Conservation (phyloP, 2,113 vertebrate genomes). For the Callaeas wilsoni region DNA sequence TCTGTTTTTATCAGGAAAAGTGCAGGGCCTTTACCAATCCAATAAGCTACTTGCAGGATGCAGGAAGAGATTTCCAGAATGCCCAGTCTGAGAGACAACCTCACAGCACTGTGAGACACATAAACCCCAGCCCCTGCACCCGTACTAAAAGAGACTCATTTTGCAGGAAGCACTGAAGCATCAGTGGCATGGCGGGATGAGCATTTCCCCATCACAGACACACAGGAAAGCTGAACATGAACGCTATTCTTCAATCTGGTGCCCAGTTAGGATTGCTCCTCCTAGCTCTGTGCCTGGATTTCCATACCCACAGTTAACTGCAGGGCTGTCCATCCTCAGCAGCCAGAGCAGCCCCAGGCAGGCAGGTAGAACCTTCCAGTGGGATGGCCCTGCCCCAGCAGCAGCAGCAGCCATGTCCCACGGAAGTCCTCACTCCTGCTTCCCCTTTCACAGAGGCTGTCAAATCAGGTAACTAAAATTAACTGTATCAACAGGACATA, state of each 20-base stretch:
- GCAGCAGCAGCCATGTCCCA: neutral
- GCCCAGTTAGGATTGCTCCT: neutral
- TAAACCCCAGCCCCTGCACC: neutral
- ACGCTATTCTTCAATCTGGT: neutral
- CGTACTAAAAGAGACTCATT: neutral
- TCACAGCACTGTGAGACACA: neutral
- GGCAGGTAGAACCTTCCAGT: neutral
- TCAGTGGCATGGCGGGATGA: neutral
- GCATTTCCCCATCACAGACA: neutral
- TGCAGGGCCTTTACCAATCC: neutral
- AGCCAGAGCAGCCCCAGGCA: neutral
- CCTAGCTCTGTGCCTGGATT: neutral
- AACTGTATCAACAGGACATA: neutral
- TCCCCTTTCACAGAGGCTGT: neutral
- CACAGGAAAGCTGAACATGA: neutral
- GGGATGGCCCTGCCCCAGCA: neutral
- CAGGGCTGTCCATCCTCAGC: neutral
- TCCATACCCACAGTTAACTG: neutral
- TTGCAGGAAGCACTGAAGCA: neutral
- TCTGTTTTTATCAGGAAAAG: neutral
- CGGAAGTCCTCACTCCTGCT: neutral
- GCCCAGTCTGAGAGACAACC: neutral
- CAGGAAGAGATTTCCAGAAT: neutral
- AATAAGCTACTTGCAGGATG: neutral
- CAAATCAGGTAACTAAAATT: neutral